Evolutionary conservation across 2,797 vertebrate species (phyloP).

Genomic region (Diplodus puntazzo): DNA sequence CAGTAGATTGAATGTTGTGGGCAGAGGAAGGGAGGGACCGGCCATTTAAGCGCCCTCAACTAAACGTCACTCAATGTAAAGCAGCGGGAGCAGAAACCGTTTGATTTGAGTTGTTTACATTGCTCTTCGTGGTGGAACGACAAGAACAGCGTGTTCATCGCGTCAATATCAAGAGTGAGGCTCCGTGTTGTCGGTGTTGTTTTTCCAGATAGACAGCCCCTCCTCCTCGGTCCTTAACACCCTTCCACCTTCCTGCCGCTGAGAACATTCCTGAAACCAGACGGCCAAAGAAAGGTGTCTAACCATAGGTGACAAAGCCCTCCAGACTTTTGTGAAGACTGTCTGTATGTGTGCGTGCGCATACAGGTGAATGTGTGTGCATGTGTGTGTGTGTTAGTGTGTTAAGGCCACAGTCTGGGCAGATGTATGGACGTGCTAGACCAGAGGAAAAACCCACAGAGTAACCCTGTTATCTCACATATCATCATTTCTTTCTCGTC

Average conservation of each 20-base stretch:
- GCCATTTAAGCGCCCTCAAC: not conserved
- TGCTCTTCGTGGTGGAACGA: slow-evolving; percentile 9
- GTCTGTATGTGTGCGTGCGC: slow-evolving; percentile 14
- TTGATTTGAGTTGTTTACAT: slow-evolving; percentile 9
- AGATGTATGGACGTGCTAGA: slow-evolving; percentile 65
- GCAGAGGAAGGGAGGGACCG: slow-evolving; percentile 17
- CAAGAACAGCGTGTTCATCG: slow-evolving; percentile 2
- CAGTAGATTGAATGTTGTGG: slow-evolving; percentile 27
- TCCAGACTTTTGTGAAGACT: slow-evolving; percentile 44
- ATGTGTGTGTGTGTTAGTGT: slow-evolving; percentile 51
- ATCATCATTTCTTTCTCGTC: slow-evolving; percentile 5
- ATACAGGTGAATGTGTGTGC: slow-evolving; percentile 49
- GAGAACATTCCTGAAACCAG: slow-evolving; percentile 77
- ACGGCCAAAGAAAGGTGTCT: slow-evolving; percentile 66
- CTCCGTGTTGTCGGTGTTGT: slow-evolving; percentile 30
- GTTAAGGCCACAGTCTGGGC: slow-evolving; percentile 49
- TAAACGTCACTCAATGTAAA: not conserved
- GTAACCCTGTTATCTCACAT: slow-evolving; percentile 55
- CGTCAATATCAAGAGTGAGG: slow-evolving; percentile 17
- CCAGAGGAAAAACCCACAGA: slow-evolving; percentile 65
- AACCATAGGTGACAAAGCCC: slow-evolving; percentile 71
- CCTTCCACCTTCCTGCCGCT: slow-evolving; percentile 58
- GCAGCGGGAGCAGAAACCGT: not conserved
- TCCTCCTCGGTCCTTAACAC: slow-evolving; percentile 49
- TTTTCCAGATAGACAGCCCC: slow-evolving; percentile 56